These are phyloP conservation scores for Trichogramma pretiosum DNA, from an alignment of 1,140 invertebrate genomes.

Conservation along the genomic window DNA sequence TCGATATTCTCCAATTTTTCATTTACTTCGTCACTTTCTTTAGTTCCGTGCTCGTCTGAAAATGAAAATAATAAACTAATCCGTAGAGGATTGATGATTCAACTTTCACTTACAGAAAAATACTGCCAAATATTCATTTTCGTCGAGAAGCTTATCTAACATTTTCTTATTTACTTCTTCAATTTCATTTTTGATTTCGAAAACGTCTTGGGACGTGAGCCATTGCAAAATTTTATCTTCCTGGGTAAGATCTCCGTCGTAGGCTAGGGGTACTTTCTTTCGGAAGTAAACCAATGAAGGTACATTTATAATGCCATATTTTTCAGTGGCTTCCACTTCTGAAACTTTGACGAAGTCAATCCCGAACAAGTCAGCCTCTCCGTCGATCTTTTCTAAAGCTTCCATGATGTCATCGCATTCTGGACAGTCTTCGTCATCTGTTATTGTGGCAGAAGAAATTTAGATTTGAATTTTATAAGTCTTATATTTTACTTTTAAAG, in stretches of 20 bases:
- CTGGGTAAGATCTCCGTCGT: constrained; percentile 84
- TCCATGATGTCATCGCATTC: constrained; percentile 84
- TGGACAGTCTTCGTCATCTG: constrained; percentile 82
- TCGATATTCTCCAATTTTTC: constrained; percentile 86
- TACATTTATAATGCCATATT: constrained; percentile 71
- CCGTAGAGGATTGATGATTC: neutral
- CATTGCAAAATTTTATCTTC: constrained; percentile 78
- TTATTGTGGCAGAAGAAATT: constrained; percentile 11
- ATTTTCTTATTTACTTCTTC: constrained; percentile 93
- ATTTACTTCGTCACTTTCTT: constrained; percentile 69
- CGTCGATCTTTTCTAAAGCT: constrained; percentile 85
- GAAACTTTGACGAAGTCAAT: constrained; percentile 93
- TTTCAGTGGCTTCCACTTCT: constrained; percentile 71
- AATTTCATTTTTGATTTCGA: constrained; percentile 93
- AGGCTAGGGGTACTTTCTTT: constrained; percentile 77
- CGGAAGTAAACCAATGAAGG: constrained; percentile 85
- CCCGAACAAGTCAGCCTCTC: constrained; percentile 84
- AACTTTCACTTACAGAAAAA: constrained; percentile 76
- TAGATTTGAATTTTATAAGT: too few relatives aligned
- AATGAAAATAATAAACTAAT: constrained; percentile 7
- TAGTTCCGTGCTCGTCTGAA: constrained; percentile 68
- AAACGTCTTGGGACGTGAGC: constrained; percentile 89
- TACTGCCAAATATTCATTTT: constrained; percentile 90
- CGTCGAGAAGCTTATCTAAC: constrained; percentile 86
- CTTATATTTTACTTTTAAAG: too few relatives aligned